Conservation (phyloP, 2,113 vertebrate species). For the Ia io region DNA sequence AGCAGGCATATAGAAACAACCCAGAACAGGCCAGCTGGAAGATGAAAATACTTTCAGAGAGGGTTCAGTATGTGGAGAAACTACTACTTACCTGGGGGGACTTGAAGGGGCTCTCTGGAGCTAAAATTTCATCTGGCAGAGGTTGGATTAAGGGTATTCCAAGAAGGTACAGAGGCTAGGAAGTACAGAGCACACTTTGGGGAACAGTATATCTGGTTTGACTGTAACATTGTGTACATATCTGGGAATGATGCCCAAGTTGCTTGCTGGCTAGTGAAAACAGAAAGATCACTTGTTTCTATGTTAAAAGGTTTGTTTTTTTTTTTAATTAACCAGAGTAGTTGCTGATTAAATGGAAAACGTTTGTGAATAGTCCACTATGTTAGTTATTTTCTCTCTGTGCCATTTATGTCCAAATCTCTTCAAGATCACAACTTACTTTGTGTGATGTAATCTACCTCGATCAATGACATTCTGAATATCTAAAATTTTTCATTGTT, state of each 20-base stretch:
- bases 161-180: neutral
- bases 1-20: neutral
- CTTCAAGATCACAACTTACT: neutral
- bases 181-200: neutral
- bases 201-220: neutral
- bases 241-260: neutral
- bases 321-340: neutral
- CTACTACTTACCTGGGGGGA: neutral
- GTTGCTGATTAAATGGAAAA: slow-evolving; percentile 25
- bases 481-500: slow-evolving; percentile 62
- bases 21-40: neutral
- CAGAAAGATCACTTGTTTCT: neutral
- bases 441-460: neutral
- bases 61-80: neutral
- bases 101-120: neutral
- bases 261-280: slow-evolving; percentile 31
- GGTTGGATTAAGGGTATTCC: neutral
- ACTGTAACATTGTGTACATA: neutral
- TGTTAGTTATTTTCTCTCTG: neutral
- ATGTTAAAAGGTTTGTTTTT: neutral
- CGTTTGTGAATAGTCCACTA: neutral
- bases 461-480: slow-evolving; percentile 6
- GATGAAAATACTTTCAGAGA: neutral
- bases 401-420: neutral
- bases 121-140: neutral